These are phyloP conservation scores for Clivina fossor DNA, from an alignment of 2,888 invertebrate species.

Conservation along the genomic window DNA sequence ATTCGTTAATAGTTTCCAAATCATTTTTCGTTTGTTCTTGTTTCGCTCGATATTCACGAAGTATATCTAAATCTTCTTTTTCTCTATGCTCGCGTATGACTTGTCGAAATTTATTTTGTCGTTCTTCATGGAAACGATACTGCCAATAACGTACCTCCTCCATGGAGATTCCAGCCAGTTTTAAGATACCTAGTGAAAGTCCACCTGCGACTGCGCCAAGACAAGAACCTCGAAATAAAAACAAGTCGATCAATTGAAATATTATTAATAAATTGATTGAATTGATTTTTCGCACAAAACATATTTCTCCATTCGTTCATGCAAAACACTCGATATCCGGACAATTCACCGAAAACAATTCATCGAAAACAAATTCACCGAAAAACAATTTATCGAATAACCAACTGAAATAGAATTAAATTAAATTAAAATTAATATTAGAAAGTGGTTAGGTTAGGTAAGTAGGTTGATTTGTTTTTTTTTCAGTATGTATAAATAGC, in stretches of 20 bases:
- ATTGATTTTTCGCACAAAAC: no score
- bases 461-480: no score
- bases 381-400: no score
- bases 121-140: conserved; percentile 53
- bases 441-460: no score
- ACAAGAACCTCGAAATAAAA: conserved; percentile 56
- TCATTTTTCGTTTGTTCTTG: conserved; percentile 42
- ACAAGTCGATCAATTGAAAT: neutral
- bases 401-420: no score
- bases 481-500: no score
- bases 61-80: conserved; percentile 45
- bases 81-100: conserved; percentile 45
- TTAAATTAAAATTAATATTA: no score
- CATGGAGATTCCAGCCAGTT: conserved; percentile 63
- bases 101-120: conserved; percentile 49
- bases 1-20: conserved; percentile 42
- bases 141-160: conserved; percentile 65
- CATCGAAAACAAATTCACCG: no score
- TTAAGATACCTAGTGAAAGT: conserved; percentile 58
- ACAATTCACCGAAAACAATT: no score
- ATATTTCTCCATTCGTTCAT: neutral
- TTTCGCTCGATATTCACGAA: conserved; percentile 42
- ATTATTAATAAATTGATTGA: neutral
- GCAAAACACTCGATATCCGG: neutral
- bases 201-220: conserved; percentile 65